Percentiles rank a stretch among this genome's conserved stretches.
phyloP scores from a whole-genome alignment of 1,140 invertebrate species.

The Tetraneura akinire region DNA sequence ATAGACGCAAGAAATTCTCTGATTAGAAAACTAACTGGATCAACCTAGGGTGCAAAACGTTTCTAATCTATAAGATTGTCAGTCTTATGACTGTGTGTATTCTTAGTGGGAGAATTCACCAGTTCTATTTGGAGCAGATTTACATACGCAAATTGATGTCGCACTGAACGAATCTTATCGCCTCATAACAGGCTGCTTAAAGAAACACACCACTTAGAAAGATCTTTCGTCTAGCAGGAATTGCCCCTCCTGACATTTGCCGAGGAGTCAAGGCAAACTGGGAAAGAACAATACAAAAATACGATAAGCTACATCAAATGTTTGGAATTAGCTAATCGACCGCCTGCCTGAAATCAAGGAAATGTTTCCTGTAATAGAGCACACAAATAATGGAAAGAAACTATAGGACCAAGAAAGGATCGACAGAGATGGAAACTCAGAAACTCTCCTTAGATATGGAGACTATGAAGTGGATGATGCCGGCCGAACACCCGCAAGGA shows the following conservation, averaged over 20 bases:
- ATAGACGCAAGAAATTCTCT: neutral
- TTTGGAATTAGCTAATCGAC: neutral
- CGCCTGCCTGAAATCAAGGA: neutral
- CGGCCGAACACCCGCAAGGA: too few species aligned
- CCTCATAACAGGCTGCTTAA: slow-evolving; percentile 59
- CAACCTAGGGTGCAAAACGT: slow-evolving; percentile 4
- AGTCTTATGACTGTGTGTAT: slow-evolving; percentile 8
- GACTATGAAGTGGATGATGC: too few species aligned
- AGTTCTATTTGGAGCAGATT: slow-evolving; percentile 17
- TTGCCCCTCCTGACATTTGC: neutral
- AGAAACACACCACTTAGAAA: slow-evolving; percentile 1
- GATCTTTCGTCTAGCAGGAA: neutral
- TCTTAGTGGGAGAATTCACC: slow-evolving; percentile 1
- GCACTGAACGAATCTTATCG: neutral
- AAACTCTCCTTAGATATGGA: too few species aligned
- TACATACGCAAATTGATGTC: neutral
- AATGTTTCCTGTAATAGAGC: neutral
- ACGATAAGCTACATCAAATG: neutral
- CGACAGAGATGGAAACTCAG: too few species aligned
- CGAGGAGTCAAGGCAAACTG: neutral
- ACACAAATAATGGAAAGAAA: neutral
- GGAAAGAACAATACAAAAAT: neutral
- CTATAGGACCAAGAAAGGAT: too few species aligned
- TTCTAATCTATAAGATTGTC: neutral
- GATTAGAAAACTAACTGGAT: slow-evolving; percentile 20